Evolutionary conservation across 2,797 vertebrate species (phyloP).

Genomic region (Bradypus variegatus): DNA sequence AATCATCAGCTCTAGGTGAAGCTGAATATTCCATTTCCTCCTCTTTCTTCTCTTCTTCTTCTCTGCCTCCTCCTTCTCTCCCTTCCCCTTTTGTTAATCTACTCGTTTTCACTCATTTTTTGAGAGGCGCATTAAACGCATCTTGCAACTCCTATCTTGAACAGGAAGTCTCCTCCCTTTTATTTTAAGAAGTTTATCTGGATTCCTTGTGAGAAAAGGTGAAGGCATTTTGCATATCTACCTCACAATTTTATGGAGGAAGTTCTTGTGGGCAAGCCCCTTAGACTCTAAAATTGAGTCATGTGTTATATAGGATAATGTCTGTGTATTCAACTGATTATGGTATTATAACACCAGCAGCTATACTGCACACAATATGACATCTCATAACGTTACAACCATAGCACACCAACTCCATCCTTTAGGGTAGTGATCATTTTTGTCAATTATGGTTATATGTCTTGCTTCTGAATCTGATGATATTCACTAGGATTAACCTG

Average conservation of each 20-base stretch:
- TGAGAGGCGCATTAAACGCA: not conserved
- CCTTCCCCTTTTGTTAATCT: not conserved
- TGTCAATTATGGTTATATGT: not conserved
- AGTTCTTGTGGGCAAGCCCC: not conserved
- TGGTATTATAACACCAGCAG: not conserved
- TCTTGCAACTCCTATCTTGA: not conserved
- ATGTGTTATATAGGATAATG: not conserved
- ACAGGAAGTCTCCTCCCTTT: not conserved
- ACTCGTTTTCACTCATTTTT: not conserved
- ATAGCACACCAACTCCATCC: not conserved
- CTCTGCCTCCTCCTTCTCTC: not conserved
- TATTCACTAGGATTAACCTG: not conserved
- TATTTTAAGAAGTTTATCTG: not conserved
- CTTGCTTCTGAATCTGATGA: not conserved
- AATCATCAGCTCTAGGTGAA: not conserved
- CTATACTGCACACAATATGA: not conserved
- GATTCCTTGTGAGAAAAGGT: not conserved
- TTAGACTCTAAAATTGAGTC: not conserved
- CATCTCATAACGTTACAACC: not conserved
- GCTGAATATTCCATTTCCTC: not conserved
- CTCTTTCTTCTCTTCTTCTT: not conserved
- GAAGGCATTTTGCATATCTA: not conserved
- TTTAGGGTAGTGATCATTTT: not conserved
- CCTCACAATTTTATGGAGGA: not conserved
- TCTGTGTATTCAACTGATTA: not conserved